phyloP scores from a whole-genome alignment of 1,140 invertebrate genomes.

The Drosophila kikkawai region DNA sequence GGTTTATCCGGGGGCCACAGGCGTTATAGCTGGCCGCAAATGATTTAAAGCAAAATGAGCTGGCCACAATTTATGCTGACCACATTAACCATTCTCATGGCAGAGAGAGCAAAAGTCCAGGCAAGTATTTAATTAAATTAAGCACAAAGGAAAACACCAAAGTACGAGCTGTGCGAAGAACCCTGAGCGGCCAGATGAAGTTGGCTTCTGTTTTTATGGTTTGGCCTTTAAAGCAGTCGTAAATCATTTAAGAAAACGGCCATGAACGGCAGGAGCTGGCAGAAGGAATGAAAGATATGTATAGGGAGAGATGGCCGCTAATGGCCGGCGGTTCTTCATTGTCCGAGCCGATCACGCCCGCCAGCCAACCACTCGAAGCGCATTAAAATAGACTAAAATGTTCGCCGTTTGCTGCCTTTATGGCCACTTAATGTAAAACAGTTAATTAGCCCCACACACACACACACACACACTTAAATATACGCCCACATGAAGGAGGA shows the following conservation, averaged over 20 bases:
- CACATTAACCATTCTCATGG: constrained; percentile 72
- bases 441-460: constrained; percentile 71
- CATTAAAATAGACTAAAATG: constrained; percentile 82
- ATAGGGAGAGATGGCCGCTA: constrained; percentile 48
- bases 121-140: constrained; percentile 80
- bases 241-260: constrained; percentile 71
- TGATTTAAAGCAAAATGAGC: constrained; percentile 80
- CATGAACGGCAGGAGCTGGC: constrained; percentile 10
- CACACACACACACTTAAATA: constrained; percentile 20
- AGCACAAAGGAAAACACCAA: constrained; percentile 66
- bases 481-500: constrained; percentile 9
- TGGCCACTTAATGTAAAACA: constrained; percentile 82
- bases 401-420: constrained; percentile 59
- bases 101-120: constrained; percentile 61
- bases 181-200: constrained; percentile 29
- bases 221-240: constrained; percentile 68
- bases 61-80: constrained; percentile 77
- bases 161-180: constrained; percentile 14
- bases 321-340: constrained; percentile 62
- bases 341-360: constrained; percentile 74
- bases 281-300: constrained; percentile 11
- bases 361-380: constrained; percentile 36
- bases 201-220: constrained; percentile 61
- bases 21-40: constrained; percentile 54
- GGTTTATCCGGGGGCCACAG: constrained; percentile 42